These are phyloP conservation scores for Vulpes lagopus DNA, from an alignment of 2,113 vertebrate species.

Conservation along the genomic window DNA sequence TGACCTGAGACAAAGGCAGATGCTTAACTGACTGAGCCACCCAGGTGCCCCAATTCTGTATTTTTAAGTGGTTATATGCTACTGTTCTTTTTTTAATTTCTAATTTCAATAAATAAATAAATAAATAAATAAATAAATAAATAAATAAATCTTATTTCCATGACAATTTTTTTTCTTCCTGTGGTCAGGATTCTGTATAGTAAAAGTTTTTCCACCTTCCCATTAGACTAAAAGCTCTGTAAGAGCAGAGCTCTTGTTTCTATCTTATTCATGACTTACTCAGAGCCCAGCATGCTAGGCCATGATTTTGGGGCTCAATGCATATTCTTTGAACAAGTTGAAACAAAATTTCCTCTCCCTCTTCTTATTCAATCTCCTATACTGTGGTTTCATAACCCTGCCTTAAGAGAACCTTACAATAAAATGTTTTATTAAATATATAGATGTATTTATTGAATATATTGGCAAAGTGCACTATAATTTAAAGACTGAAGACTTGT, in stretches of 20 bases:
- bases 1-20: no score
- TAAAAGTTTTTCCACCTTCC: not conserved
- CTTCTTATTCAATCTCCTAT: not conserved
- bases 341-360: not conserved
- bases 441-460: not conserved
- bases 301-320: not conserved
- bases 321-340: not conserved
- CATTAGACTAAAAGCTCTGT: not conserved
- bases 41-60: no score
- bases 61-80: not conserved
- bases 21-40: no score
- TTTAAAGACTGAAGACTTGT: not conserved
- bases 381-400: not conserved
- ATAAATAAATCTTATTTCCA: not conserved
- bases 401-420: not conserved
- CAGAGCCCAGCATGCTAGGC: not conserved
- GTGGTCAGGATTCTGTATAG: not conserved
- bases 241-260: not conserved
- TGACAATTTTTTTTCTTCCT: not conserved
- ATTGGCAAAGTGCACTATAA: not conserved
- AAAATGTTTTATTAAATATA: conserved; percentile 2
- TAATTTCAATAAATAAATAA: not conserved
- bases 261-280: not conserved
- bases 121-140: not conserved
- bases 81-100: not conserved